These are phyloP conservation scores for Nothobranchius kuhntae DNA, from an alignment of 2,113 vertebrate genomes.

Conservation along the genomic window DNA sequence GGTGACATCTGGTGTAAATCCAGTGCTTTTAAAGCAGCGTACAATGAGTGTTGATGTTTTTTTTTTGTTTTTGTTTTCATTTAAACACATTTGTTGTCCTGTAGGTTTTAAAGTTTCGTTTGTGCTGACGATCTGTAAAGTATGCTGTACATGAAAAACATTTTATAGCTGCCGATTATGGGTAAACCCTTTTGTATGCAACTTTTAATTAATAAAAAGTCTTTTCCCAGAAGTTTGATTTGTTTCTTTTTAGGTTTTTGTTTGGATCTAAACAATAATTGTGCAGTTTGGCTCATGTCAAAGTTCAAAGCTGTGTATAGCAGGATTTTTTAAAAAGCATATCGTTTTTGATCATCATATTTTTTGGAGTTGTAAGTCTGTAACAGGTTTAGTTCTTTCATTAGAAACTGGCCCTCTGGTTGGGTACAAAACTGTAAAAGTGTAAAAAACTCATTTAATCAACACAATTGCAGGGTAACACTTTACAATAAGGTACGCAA, in stretches of 20 bases:
- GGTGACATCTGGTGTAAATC: conserved; percentile 19
- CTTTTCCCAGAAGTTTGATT: conserved; percentile 51
- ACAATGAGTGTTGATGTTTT: conserved; percentile 14
- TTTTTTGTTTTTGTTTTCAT: neutral
- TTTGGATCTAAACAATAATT: too few relatives aligned
- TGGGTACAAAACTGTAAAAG: too few relatives aligned
- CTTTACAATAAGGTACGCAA: too few relatives aligned
- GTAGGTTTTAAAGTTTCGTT: conserved; percentile 13
- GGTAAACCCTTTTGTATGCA: conserved; percentile 78
- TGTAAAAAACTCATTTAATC: too few relatives aligned
- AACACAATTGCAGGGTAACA: too few relatives aligned
- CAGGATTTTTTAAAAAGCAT: too few relatives aligned
- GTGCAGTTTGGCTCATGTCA: too few relatives aligned
- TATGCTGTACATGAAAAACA: conserved; percentile 69
- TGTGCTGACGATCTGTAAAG: conserved; percentile 25
- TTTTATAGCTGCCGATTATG: conserved; percentile 72
- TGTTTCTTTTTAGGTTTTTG: neutral
- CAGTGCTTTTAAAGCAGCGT: conserved; percentile 15
- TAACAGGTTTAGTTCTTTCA: too few relatives aligned
- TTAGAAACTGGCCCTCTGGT: too few relatives aligned
- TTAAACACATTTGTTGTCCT: conserved; percentile 9
- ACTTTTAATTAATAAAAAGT: conserved; percentile 74
- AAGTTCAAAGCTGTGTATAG: too few relatives aligned
- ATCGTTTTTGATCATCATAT: too few relatives aligned
- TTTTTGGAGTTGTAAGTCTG: too few relatives aligned